phyloP scores from a whole-genome alignment of 2,797 vertebrate species.

The Coreius guichenoti region DNA sequence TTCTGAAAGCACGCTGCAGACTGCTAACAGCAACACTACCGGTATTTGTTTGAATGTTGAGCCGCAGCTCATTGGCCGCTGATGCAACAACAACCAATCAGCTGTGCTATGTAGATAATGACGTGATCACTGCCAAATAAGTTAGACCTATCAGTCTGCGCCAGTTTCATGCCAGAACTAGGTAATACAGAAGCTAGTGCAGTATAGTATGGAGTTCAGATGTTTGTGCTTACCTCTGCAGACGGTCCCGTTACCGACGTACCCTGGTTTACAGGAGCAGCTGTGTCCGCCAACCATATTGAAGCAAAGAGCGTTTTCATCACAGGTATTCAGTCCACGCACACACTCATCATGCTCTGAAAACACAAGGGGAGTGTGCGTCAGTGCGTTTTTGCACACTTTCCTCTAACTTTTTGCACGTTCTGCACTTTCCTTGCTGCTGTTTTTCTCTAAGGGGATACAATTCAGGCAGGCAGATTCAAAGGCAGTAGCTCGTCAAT shows the following conservation, averaged over 20 bases:
- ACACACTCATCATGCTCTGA: conserved; percentile 94
- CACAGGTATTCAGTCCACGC: conserved; percentile 91
- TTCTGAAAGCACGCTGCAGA: too few relatives aligned
- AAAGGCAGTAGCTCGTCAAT: too few relatives aligned
- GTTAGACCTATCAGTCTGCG: too few relatives aligned
- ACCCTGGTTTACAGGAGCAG: conserved; percentile 95
- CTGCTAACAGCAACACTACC: too few relatives aligned
- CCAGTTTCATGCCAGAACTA: too few relatives aligned
- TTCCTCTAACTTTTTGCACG: conserved; percentile 8
- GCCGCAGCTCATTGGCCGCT: too few relatives aligned
- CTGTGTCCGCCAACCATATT: conserved; percentile 97
- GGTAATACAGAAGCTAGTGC: not conserved
- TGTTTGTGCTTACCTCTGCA: conserved; percentile 86
- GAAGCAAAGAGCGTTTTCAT: conserved; percentile 95
- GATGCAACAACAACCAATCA: too few relatives aligned
- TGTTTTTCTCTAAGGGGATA: conserved; percentile 5
- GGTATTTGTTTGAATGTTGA: too few relatives aligned
- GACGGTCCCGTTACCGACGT: conserved; percentile 90
- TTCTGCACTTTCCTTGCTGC: not conserved
- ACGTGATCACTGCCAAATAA: too few relatives aligned
- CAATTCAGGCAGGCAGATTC: not conserved
- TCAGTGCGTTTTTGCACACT: conserved; percentile 16
- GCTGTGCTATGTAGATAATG: too few relatives aligned
- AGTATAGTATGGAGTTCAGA: not conserved
- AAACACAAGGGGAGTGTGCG: conserved; percentile 34